Evolutionary conservation across 2,797 vertebrate genomes (phyloP).

Genomic region (Numenius phaeopus): DNA sequence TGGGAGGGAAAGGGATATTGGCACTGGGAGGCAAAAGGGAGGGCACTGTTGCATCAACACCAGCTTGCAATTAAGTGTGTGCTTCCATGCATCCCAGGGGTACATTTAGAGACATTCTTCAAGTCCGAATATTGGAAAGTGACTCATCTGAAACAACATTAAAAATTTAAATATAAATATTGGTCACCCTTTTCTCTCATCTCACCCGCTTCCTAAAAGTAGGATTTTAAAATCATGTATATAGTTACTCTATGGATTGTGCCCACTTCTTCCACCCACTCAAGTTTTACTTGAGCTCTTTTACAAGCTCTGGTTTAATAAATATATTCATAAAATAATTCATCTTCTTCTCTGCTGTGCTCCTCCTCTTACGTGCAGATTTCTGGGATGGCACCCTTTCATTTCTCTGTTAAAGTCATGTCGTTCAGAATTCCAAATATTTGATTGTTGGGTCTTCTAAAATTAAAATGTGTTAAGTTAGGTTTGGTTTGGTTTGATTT

Average conservation of each 20-base stretch:
- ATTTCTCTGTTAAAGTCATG: background rate
- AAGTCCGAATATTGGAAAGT: background rate
- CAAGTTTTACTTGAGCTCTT: background rate
- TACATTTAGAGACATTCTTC: background rate
- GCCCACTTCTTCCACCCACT: background rate
- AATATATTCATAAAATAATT: background rate
- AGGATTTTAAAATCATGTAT: background rate
- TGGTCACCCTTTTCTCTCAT: background rate
- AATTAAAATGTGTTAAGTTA: background rate
- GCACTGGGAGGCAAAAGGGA: background rate
- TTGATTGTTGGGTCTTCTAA: background rate
- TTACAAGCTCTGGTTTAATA: background rate
- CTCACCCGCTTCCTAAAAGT: background rate
- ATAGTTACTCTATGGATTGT: background rate
- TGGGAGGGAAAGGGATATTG: background rate
- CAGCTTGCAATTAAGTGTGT: background rate
- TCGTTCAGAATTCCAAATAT: background rate
- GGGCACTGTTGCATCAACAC: background rate
- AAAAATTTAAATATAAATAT: background rate
- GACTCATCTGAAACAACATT: background rate
- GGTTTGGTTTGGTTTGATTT: background rate
- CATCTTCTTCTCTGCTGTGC: background rate
- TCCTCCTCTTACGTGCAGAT: background rate
- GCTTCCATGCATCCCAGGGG: background rate
- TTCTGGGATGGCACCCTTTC: background rate